These are phyloP conservation scores for Timandra comae DNA, from an alignment of 2,888 invertebrate species.

Conservation along the genomic window DNA sequence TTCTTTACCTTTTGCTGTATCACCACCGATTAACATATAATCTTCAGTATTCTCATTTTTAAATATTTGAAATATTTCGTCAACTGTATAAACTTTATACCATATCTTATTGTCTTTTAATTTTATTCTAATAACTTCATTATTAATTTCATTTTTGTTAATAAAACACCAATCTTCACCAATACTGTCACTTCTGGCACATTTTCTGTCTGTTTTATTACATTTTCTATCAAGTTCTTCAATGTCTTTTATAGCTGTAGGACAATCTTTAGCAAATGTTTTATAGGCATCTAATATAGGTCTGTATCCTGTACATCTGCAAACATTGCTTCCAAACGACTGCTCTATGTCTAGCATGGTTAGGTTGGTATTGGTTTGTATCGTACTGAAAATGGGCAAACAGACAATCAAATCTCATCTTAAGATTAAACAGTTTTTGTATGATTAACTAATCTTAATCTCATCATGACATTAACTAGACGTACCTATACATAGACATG, in stretches of 20 bases:
- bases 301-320: conserved; percentile 83
- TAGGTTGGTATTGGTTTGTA: conserved; percentile 48
- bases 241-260: conserved; percentile 36
- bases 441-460: too few species aligned
- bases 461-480: too few species aligned
- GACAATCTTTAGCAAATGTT: conserved; percentile 71
- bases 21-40: conserved; percentile 83
- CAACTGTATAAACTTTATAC: conserved; percentile 65
- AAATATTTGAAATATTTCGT: conserved; percentile 70
- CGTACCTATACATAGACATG: conserved; percentile 82
- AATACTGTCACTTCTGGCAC: conserved; percentile 17
- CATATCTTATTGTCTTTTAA: conserved; percentile 62
- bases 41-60: conserved; percentile 42
- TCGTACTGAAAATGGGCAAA: conserved; percentile 37
- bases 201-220: conserved; percentile 23
- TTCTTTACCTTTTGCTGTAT: conserved; percentile 88
- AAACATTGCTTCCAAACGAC: conserved; percentile 82
- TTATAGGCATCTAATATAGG: conserved; percentile 81
- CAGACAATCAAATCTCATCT: too few species aligned
- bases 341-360: conserved; percentile 82
- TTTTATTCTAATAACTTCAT: conserved; percentile 34
- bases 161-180: conserved; percentile 9
- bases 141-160: conserved; percentile 8
- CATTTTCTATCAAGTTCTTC: conserved; percentile 49
- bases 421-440: too few species aligned